Evolutionary conservation across 2,888 invertebrate species (phyloP).

Genomic region (Macrosiphum euphorbiae): DNA sequence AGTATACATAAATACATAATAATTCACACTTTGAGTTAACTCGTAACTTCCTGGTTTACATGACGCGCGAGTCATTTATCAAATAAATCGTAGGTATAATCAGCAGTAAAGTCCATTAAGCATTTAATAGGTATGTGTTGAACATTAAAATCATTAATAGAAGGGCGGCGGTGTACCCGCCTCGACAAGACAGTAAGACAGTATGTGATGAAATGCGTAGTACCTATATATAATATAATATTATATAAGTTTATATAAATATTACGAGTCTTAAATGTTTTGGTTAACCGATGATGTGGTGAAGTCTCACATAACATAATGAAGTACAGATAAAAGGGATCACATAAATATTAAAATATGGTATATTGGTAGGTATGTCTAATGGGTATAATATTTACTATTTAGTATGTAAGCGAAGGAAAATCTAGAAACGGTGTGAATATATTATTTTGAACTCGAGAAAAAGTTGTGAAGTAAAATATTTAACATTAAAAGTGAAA

Average conservation of each 20-base stretch:
- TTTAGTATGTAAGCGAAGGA: too few species aligned
- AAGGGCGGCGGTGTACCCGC: neutral
- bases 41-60: neutral
- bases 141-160: too few species aligned
- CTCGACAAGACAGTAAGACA: neutral
- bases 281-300: neutral
- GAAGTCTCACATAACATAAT: neutral
- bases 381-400: too few species aligned
- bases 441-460: too few species aligned
- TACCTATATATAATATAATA: neutral
- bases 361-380: too few species aligned
- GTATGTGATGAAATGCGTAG: neutral
- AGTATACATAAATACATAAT: neutral
- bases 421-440: too few species aligned
- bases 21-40: neutral
- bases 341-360: neutral
- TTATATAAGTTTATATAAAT: too few species aligned
- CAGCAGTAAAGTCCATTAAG: neutral
- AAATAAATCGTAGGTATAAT: neutral
- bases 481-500: neutral
- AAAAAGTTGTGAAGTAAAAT: neutral
- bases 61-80: neutral
- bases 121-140: neutral
- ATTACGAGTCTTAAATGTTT: neutral
- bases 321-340: neutral